Percentiles rank a stretch among this genome's conserved stretches.
Conservation (phyloP, 2,888 invertebrate species). For the Tuberolachnus salignus region DNA sequence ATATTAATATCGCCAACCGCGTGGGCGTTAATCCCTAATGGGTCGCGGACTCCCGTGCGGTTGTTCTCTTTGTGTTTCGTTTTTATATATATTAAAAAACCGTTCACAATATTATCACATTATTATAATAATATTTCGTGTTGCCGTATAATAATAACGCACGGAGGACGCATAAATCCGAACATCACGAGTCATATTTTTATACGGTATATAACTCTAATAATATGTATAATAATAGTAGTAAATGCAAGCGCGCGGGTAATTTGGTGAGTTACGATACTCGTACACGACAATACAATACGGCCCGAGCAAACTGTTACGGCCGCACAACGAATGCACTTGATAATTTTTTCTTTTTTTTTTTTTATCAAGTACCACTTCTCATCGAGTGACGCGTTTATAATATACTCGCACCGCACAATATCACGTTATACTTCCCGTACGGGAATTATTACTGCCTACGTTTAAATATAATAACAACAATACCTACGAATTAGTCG, state of each 20-base stretch:
- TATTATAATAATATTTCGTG: conserved; percentile 1
- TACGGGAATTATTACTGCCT: neutral
- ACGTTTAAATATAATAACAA: conserved; percentile 4
- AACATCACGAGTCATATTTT: conserved; percentile 25
- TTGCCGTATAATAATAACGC: neutral
- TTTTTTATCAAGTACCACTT: neutral
- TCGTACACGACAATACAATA: neutral
- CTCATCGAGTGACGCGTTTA: neutral
- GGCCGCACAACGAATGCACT: neutral
- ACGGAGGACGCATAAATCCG: neutral
- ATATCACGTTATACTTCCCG: conserved; percentile 5
- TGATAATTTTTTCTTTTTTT: neutral
- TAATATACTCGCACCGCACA: no score
- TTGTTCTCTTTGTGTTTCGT: conserved; percentile 24
- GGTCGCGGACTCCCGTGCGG: conserved; percentile 20
- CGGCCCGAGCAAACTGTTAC: conserved; percentile 1
- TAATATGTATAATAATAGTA: conserved; percentile 3
- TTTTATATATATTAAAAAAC: no score
- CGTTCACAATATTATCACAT: no score
- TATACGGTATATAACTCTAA: neutral
- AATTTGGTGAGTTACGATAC: conserved; percentile 20
- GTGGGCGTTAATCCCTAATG: conserved; percentile 45
- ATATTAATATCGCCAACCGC: neutral
- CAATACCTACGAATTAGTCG: no score
- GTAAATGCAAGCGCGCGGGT: neutral